Evolutionary conservation across 2,797 vertebrate genomes (phyloP), one percentile per base, ranked within the genome.

Genomic region (Pagetopsis macropterus): DNA sequence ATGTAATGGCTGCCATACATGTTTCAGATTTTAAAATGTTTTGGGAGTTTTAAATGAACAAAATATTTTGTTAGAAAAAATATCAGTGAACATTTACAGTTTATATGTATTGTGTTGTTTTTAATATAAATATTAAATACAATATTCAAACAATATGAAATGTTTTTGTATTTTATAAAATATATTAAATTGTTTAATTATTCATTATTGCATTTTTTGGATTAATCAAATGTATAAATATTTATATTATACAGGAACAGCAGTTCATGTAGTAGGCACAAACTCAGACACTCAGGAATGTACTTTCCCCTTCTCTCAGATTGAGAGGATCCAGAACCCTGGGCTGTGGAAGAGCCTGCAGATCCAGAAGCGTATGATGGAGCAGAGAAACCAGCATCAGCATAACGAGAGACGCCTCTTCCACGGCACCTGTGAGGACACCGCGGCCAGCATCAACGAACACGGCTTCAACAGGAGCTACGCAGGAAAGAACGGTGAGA

Each of bases 391-490:
- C 33, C 83, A 85, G 9, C 86, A 88, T 9, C 9, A 50, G 21
- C 88, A 82, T 23, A 98, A 96, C 1, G 96, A 96, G 86, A 94
- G 3, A 65, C 81, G 56, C 4, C 94, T 98, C 3, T 99, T 98
- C 90, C 97, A 98, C 0, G 98, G 97, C 73, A 97, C 96, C 37
- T 74, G 84, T 44, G 2, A 19, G 4, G 23, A 14, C 16, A 94
- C 93, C 0, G 0, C 96, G 56, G 37, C 2, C 0, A 5, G 23
- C 0, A 95, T 99, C 75, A 96, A 96, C 12, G 54, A 72, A 9
- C 59, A 55, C 0, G 97, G 97, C 48, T 98, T 98, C 90, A 96
- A 99, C 91, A 95, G 96, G 63, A 96, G 94, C 65, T 98, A 94
- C 1, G 96, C 96, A 65, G 97, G 97, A 66, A 94, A 87, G 85